phyloP scores from a whole-genome alignment of 2,888 invertebrate genomes.

The Rhopalosiphum nymphaeae region DNA sequence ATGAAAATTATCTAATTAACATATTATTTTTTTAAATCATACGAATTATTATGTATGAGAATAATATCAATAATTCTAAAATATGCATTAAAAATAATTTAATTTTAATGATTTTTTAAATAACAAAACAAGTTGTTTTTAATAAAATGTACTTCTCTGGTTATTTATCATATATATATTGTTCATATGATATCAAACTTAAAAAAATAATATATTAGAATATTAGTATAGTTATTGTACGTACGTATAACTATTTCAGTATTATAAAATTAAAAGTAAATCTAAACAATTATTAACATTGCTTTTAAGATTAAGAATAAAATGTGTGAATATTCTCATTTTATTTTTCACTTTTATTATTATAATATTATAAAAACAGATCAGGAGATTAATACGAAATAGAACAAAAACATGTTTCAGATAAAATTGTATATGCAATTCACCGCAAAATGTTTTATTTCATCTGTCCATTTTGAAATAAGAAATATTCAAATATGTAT shows the following conservation, averaged over 20 bases:
- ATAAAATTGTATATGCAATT: not conserved
- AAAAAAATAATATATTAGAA: not conserved
- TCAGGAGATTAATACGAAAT: not conserved
- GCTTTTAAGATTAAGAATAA: not conserved
- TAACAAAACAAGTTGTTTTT: not conserved
- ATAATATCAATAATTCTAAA: not conserved
- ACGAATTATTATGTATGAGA: not conserved
- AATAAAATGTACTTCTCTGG: not conserved
- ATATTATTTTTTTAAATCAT: not conserved
- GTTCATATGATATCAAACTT: not conserved
- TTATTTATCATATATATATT: not conserved
- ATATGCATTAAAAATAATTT: not conserved
- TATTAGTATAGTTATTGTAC: not conserved
- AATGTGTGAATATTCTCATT: not conserved
- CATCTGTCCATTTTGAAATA: not conserved
- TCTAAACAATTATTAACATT: not conserved
- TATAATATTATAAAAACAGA: not conserved
- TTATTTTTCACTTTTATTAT: not conserved
- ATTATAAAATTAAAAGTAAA: not conserved
- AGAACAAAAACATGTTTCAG: not conserved
- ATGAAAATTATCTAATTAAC: not conserved
- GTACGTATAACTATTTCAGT: not conserved
- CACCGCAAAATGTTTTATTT: not conserved
- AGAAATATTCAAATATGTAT: slow-evolving; percentile 17
- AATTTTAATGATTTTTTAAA: not conserved